Percentiles rank a stretch among this genome's conserved stretches.
Evolutionary conservation across 2,113 vertebrate genomes (phyloP).

Genomic region (Ochotona princeps): DNA sequence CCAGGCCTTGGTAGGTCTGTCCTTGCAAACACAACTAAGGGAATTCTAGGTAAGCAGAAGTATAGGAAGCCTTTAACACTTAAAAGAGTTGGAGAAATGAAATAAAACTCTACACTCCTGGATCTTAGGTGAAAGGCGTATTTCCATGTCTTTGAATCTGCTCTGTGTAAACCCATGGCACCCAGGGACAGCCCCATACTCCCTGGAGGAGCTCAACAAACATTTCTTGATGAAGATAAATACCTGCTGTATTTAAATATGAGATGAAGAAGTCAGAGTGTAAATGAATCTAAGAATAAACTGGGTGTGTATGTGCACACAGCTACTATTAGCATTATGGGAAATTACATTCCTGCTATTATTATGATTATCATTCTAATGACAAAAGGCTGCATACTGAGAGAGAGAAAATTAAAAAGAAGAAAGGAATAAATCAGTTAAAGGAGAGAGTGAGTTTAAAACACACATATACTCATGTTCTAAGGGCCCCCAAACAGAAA

Average conservation of each 20-base stretch:
- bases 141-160: slow-evolving; percentile 54
- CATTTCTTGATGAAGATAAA: slow-evolving; percentile 73
- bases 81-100: slow-evolving; percentile 34
- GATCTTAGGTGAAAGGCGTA: background rate
- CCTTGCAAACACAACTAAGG: slow-evolving; percentile 2
- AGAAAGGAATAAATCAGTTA: slow-evolving; percentile 70
- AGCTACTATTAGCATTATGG: slow-evolving; percentile 71
- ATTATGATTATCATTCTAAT: slow-evolving; percentile 79
- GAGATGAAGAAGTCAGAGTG: slow-evolving; percentile 61
- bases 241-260: slow-evolving; percentile 72
- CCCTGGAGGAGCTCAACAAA: slow-evolving; percentile 66
- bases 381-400: slow-evolving; percentile 75
- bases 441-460: slow-evolving; percentile 64
- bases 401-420: slow-evolving; percentile 70
- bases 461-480: slow-evolving; percentile 40
- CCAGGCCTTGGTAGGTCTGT: background rate
- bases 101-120: background rate
- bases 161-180: background rate
- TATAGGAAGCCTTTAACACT: slow-evolving; percentile 35
- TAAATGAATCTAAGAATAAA: slow-evolving; percentile 77
- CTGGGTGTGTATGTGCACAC: slow-evolving; percentile 59
- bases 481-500: background rate
- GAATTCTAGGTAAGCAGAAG: slow-evolving; percentile 29
- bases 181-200: slow-evolving; percentile 44
- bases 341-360: slow-evolving; percentile 78